Conservation (phyloP, 1,140 invertebrate species). For the Aphis gossypii region DNA sequence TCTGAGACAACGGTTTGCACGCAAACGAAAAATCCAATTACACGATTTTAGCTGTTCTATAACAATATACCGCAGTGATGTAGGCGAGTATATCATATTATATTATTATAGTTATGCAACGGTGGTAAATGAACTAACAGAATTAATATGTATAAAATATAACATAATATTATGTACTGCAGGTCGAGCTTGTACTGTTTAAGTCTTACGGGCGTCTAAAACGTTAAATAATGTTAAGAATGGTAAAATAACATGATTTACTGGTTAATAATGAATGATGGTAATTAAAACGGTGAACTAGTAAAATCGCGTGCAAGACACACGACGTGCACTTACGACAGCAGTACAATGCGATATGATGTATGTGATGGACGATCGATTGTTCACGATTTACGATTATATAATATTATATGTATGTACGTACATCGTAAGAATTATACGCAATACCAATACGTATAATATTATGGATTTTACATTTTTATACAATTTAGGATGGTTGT, state of each 20-base stretch:
- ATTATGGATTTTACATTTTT: too few relatives aligned
- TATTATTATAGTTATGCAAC: not conserved
- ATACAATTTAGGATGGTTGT: too few relatives aligned
- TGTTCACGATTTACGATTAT: not conserved
- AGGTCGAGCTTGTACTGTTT: not conserved
- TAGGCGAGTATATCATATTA: not conserved
- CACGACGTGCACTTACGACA: not conserved
- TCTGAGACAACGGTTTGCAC: not conserved
- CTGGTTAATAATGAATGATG: not conserved
- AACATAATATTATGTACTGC: not conserved
- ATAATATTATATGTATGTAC: not conserved
- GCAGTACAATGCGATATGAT: not conserved
- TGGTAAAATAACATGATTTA: not conserved
- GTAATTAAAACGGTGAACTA: not conserved
- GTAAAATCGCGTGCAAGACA: conserved; percentile 3
- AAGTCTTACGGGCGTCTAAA: not conserved
- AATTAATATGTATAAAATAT: not conserved
- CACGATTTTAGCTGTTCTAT: not conserved
- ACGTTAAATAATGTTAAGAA: not conserved
- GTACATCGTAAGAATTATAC: not conserved
- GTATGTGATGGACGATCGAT: not conserved
- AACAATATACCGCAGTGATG: not conserved
- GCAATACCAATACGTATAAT: too few relatives aligned
- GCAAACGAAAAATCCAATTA: not conserved
- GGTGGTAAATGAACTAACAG: not conserved